Conservation (phyloP, 2,113 vertebrate genomes). For the Chaetops frenatus region DNA sequence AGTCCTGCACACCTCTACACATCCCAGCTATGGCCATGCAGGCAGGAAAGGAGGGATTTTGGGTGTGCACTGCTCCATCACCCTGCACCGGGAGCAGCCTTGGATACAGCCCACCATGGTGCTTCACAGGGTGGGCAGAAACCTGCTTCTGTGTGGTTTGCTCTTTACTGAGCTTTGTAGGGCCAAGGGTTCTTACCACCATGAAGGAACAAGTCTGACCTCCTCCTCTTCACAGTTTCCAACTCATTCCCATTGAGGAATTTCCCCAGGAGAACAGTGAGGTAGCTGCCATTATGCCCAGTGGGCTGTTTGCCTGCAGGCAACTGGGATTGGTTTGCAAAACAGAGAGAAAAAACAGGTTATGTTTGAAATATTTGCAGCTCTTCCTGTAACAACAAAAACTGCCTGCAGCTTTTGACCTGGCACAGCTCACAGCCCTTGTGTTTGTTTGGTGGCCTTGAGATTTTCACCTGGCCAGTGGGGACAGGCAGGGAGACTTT, state of each 20-base stretch:
- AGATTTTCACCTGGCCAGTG: background rate
- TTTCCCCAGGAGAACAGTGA: background rate
- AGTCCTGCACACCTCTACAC: background rate
- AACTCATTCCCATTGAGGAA: background rate
- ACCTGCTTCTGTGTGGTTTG: background rate
- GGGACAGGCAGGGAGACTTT: background rate
- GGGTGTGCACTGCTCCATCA: background rate
- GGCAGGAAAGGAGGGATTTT: background rate
- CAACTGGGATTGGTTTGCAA: background rate
- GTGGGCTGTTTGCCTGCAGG: background rate
- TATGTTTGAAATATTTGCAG: background rate
- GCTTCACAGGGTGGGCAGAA: background rate
- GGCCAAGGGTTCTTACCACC: background rate
- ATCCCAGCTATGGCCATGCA: background rate
- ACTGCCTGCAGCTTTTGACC: background rate
- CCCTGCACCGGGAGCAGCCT: rapidly evolving
- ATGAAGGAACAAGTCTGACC: background rate
- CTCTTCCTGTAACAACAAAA: slow-evolving; percentile 16
- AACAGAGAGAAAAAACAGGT: background rate
- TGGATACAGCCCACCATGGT: background rate
- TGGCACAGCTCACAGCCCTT: background rate
- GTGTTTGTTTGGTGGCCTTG: background rate
- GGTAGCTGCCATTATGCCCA: background rate
- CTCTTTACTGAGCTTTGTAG: background rate
- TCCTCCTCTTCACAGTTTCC: background rate